These are phyloP conservation scores for Pachypsylla venusta DNA, from an alignment of 1,140 invertebrate genomes.

Conservation along the genomic window DNA sequence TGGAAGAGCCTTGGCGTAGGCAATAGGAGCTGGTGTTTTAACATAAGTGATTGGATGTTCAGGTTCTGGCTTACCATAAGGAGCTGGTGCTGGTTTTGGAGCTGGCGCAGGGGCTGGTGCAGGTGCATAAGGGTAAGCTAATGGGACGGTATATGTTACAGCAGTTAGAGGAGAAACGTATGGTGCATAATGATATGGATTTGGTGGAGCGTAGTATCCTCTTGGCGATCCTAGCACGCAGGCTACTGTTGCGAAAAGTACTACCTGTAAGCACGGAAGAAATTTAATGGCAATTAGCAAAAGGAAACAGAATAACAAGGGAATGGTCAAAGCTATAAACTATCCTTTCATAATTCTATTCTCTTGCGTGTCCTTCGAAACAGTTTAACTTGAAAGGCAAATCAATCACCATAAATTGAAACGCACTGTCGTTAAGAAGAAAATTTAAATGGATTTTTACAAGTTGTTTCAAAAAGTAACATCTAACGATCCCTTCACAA, in stretches of 20 bases:
- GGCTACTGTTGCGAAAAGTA: conserved; percentile 13
- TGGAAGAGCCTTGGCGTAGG: not conserved
- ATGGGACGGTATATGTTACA: not conserved
- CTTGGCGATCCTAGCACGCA: conserved; percentile 12
- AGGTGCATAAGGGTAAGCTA: conserved; percentile 10
- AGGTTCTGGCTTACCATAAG: conserved; percentile 22
- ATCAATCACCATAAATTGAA: no score
- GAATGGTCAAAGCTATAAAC: no score
- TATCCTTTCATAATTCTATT: no score
- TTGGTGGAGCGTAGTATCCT: conserved; percentile 11
- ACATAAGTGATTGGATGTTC: no score
- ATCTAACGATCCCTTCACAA: no score
- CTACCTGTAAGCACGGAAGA: conserved; percentile 11
- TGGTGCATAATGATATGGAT: conserved; percentile 11
- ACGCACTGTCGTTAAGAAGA: no score
- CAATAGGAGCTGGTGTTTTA: not conserved
- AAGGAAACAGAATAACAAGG: no score
- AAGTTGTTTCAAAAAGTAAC: no score
- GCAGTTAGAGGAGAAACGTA: conserved; percentile 5
- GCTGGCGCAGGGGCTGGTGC: conserved; percentile 22
- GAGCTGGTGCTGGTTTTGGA: conserved; percentile 28
- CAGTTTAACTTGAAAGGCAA: no score
- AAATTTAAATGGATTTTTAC: no score
- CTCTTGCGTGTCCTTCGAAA: no score
- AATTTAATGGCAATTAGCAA: not conserved